A percentile compares a stretch with the other conserved stretches of the same genome.
phyloP scores from a whole-genome alignment of 2,888 invertebrate genomes.

The Lomographa bimaculata region DNA sequence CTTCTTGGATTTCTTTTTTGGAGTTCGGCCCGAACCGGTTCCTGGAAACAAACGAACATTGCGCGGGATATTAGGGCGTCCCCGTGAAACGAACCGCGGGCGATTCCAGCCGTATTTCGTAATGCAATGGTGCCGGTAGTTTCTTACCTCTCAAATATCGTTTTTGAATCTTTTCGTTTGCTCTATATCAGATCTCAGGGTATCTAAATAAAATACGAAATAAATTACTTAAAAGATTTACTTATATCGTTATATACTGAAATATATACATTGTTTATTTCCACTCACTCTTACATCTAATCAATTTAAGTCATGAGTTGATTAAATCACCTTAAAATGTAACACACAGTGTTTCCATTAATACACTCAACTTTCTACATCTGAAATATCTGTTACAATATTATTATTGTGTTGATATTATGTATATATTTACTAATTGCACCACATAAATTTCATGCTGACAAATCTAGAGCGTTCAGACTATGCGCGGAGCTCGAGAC shows the following conservation, averaged over 20 bases:
- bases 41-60: constrained; percentile 53
- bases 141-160: constrained; percentile 35
- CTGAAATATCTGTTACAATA: constrained; percentile 54
- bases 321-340: constrained; percentile 77
- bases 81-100: constrained; percentile 22
- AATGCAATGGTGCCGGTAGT: constrained; percentile 35
- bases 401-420: constrained; percentile 52
- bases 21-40: constrained; percentile 62
- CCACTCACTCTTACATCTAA: constrained; percentile 77
- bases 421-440: constrained; percentile 63
- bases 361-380: constrained; percentile 60
- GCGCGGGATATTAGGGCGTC: constrained; percentile 30
- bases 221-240: constrained; percentile 81
- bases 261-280: constrained; percentile 80
- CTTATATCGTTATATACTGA: constrained; percentile 79
- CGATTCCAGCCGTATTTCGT: too few relatives aligned
- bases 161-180: constrained; percentile 5
- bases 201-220: constrained; percentile 71
- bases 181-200: constrained; percentile 76
- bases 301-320: constrained; percentile 77
- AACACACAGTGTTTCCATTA: constrained; percentile 67
- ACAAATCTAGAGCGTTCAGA: constrained; percentile 34
- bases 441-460: constrained; percentile 52
- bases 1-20: constrained; percentile 76
- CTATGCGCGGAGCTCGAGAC: constrained; percentile 30